phyloP scores from a whole-genome alignment of 2,888 invertebrate genomes.

The Pristionchus fissidentatus region DNA sequence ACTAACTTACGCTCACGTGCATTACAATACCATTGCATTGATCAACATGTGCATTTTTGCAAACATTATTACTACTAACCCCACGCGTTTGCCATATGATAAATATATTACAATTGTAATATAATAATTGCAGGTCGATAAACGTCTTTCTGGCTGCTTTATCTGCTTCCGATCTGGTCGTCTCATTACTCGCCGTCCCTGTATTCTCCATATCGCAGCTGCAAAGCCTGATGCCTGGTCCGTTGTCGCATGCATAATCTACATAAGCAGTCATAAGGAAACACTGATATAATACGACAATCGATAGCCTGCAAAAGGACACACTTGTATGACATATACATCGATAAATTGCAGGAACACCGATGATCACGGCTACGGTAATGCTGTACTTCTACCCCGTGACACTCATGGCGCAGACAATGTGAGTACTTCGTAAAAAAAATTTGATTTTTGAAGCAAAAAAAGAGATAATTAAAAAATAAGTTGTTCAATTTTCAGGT shows the following conservation, averaged over 20 bases:
- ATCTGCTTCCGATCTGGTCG: constrained; percentile 67
- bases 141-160: constrained; percentile 71
- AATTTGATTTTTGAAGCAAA: not conserved
- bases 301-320: not conserved
- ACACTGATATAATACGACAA: not conserved
- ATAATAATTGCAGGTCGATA: constrained; percentile 59
- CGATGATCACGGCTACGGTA: constrained; percentile 61
- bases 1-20: no score
- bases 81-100: not conserved
- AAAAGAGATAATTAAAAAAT: not conserved
- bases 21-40: no score
- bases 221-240: constrained; percentile 61
- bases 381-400: constrained; percentile 72
- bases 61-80: not conserved
- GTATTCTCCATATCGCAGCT: constrained; percentile 67
- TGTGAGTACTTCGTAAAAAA: constrained; percentile 46
- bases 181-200: constrained; percentile 71
- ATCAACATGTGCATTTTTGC: not conserved
- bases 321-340: not conserved
- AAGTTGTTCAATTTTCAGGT: constrained; percentile 24
- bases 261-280: not conserved
- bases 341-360: constrained; percentile 34
- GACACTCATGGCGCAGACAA: constrained; percentile 69
- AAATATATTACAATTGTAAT: not conserved
- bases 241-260: not conserved